Conservation (phyloP, 2,797 vertebrate species). For the Epinephelus malabaricus region DNA sequence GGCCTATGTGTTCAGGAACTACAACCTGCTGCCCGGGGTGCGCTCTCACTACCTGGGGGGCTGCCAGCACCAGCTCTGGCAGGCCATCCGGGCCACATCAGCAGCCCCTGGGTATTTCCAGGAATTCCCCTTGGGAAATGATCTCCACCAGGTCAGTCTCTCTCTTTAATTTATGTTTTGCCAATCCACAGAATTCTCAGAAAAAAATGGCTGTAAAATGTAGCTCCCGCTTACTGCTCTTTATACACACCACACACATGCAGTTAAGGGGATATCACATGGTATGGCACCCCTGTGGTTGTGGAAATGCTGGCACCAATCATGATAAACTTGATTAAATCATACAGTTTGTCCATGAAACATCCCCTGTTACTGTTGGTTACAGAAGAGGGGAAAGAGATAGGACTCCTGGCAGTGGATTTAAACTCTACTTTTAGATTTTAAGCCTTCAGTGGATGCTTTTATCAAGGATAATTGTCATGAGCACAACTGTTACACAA, state of each 20-base stretch:
- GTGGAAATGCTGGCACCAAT: background rate
- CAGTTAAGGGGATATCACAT: too few relatives aligned
- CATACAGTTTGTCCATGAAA: background rate
- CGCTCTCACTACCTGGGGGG: constrained; percentile 92
- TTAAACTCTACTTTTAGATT: constrained; percentile 10
- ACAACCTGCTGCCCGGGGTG: constrained; percentile 93
- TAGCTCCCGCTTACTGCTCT: too few relatives aligned
- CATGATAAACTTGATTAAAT: constrained; percentile 6
- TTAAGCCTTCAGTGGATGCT: constrained; percentile 23
- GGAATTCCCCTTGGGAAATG: constrained; percentile 91
- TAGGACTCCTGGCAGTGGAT: background rate
- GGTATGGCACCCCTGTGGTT: too few relatives aligned
- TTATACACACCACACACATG: too few relatives aligned
- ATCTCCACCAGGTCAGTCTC: constrained; percentile 93
- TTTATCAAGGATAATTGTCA: constrained; percentile 17
- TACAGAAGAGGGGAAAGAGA: background rate
- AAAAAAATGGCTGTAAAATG: too few relatives aligned
- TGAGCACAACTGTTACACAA: constrained; percentile 1
- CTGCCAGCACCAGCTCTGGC: constrained; percentile 95
- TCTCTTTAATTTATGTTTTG: too few relatives aligned
- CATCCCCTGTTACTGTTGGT: background rate
- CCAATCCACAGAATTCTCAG: too few relatives aligned
- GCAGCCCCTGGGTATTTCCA: constrained; percentile 96
- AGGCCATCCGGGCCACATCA: constrained; percentile 94
- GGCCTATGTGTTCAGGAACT: constrained; percentile 97